Evolutionary conservation across 2,888 invertebrate species (phyloP).

Genomic region (Cotesia congregata): DNA sequence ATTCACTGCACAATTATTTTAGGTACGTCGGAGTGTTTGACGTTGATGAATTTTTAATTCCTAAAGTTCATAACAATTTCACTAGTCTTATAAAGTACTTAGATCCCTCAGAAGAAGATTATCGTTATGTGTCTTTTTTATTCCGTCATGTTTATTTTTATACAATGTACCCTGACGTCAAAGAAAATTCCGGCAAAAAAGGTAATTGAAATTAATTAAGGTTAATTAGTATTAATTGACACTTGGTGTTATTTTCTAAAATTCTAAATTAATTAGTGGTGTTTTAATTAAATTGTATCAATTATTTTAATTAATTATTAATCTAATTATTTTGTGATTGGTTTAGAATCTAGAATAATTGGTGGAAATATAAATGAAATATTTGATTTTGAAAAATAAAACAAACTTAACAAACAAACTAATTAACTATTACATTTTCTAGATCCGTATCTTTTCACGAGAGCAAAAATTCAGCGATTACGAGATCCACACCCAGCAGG

Average conservation of each 20-base stretch:
- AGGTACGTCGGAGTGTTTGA: slow-evolving; percentile 57
- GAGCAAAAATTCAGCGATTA: slow-evolving; percentile 66
- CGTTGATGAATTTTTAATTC: slow-evolving; percentile 62
- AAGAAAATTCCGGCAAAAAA: slow-evolving; percentile 49
- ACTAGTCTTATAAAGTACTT: slow-evolving; percentile 51
- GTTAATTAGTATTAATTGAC: not conserved
- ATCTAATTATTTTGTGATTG: not conserved
- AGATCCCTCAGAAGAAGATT: slow-evolving; percentile 50
- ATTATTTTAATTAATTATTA: not conserved
- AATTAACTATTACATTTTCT: not conserved
- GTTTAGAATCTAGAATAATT: not conserved
- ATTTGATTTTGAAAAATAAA: not conserved
- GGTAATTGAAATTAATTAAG: slow-evolving; percentile 38
- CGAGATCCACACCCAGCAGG: slow-evolving; percentile 57
- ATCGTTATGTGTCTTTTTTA: slow-evolving; percentile 67
- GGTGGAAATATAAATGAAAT: not conserved
- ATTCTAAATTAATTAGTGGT: not conserved
- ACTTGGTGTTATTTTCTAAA: not conserved
- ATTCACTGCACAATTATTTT: slow-evolving; percentile 60
- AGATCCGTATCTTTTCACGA: slow-evolving; percentile 67
- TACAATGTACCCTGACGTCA: slow-evolving; percentile 70
- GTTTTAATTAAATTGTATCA: not conserved
- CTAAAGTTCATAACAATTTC: slow-evolving; percentile 51
- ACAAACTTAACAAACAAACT: not conserved
- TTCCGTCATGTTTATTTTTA: slow-evolving; percentile 72